Conservation (phyloP, 1,140 invertebrate genomes). For the Hydropsyche tenuis region DNA sequence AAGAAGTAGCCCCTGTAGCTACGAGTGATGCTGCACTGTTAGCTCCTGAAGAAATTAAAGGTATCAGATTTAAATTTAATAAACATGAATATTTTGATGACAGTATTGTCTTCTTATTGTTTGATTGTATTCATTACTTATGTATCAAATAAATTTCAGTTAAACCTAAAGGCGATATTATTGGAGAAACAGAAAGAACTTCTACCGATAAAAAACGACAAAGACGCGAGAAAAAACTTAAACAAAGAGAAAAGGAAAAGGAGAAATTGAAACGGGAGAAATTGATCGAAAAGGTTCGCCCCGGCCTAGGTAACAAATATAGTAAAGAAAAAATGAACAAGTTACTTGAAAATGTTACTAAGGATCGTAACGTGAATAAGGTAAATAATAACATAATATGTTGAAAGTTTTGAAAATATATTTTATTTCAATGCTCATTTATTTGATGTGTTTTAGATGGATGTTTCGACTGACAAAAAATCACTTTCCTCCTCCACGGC, state of each 20-base stretch:
- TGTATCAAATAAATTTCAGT: constrained; percentile 54
- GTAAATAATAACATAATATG: constrained; percentile 53
- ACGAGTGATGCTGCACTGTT: constrained; percentile 84
- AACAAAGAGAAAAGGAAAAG: constrained; percentile 68
- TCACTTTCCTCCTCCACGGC: constrained; percentile 78
- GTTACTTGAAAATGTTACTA: constrained; percentile 66
- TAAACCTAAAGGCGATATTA: constrained; percentile 78
- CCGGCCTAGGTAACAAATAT: constrained; percentile 66
- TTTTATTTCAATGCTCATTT: too few species aligned
- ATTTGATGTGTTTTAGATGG: constrained; percentile 56
- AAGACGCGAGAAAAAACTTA: constrained; percentile 84
- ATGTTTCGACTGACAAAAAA: constrained; percentile 62
- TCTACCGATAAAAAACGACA: constrained; percentile 90
- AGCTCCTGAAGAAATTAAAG: constrained; percentile 93
- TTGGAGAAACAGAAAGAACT: constrained; percentile 81
- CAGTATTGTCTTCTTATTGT: neutral
- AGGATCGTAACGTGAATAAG: constrained; percentile 69
- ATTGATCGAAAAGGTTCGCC: constrained; percentile 55
- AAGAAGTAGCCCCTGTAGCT: constrained; percentile 92
- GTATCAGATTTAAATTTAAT: constrained; percentile 56
- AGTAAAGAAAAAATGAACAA: constrained; percentile 60
- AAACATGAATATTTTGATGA: too few species aligned
- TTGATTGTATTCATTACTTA: neutral
- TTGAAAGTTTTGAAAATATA: too few species aligned
- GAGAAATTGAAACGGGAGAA: constrained; percentile 65